Percentiles rank a stretch among this genome's conserved stretches.
phyloP scores from a whole-genome alignment of 2,113 vertebrate species.

The Indri indri region DNA sequence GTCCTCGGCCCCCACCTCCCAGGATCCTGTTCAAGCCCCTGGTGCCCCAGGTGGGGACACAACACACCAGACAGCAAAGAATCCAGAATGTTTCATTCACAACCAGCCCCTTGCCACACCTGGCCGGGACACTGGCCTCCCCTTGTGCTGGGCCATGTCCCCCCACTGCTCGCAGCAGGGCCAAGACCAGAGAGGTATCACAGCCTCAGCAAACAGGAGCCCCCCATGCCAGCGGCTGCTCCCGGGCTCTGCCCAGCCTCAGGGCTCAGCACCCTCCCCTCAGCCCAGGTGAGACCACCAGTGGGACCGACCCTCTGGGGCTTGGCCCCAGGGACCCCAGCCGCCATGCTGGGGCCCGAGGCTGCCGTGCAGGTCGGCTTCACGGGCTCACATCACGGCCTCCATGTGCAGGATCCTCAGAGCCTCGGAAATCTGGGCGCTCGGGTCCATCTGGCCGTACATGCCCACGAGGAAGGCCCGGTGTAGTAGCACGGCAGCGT shows the following conservation, averaged over 20 bases:
- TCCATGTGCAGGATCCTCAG: constrained; percentile 98
- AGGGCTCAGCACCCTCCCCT: accelerated
- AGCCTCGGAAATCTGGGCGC: constrained; percentile 95
- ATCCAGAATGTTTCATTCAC: neutral
- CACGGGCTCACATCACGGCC: constrained; percentile 87
- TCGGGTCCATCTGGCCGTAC: constrained; percentile 97
- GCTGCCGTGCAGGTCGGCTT: accelerated
- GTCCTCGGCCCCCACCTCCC: neutral
- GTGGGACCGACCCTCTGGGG: accelerated
- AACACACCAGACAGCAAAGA: neutral
- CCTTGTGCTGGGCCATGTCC: accelerated
- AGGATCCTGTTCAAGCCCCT: neutral
- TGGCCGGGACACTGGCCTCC: accelerated
- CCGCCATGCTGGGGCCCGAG: accelerated
- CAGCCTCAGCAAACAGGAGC: neutral
- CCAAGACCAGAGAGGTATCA: too few species aligned
- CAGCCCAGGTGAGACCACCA: neutral
- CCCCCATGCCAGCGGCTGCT: neutral
- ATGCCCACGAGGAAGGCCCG: constrained; percentile 97
- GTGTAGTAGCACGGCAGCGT: constrained; percentile 93
- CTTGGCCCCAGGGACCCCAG: neutral
- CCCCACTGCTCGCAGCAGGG: accelerated
- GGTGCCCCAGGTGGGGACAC: neutral
- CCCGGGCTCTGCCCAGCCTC: neutral
- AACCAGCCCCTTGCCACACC: accelerated